These are phyloP conservation scores for Leuctra nigra DNA, from an alignment of 2,888 invertebrate species.

Conservation along the genomic window DNA sequence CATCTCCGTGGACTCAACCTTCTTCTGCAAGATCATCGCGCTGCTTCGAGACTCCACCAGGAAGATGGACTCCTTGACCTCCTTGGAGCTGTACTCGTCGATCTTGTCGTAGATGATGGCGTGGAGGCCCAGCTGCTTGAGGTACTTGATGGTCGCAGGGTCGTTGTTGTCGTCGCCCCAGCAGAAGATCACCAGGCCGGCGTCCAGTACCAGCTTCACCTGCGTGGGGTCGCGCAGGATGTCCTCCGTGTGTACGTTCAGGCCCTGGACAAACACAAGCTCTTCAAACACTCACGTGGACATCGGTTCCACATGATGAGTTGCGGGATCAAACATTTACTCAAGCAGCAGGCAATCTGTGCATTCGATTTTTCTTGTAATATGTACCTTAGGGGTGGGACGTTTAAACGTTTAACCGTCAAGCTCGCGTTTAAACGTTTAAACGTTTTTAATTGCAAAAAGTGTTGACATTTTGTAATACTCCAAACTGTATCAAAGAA, in stretches of 20 bases:
- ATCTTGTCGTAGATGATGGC: slow-evolving; percentile 96
- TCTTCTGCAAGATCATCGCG: background rate
- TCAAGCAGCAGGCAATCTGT: no score
- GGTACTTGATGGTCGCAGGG: slow-evolving; percentile 71
- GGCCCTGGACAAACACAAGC: slow-evolving; percentile 56
- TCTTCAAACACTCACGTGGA: no score
- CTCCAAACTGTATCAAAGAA: no score
- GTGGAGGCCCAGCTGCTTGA: slow-evolving; percentile 85
- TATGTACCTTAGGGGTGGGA: no score
- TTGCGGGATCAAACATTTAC: no score
- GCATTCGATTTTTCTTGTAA: no score
- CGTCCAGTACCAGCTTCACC: slow-evolving; percentile 69
- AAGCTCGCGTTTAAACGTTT: no score
- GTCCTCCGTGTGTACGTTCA: slow-evolving; percentile 91
- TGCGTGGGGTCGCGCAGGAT: slow-evolving; percentile 75
- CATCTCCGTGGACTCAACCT: background rate
- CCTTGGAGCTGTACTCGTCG: slow-evolving; percentile 63
- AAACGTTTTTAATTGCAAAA: no score
- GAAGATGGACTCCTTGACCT: slow-evolving; percentile 77
- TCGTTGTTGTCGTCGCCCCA: slow-evolving; percentile 97
- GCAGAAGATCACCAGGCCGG: slow-evolving; percentile 84
- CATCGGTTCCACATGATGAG: no score
- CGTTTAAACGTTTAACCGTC: no score
- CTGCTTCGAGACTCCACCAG: slow-evolving; percentile 65
- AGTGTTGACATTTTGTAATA: no score